These are phyloP conservation scores for Lagorchestes hirsutus DNA, from an alignment of 2,797 vertebrate species.

Conservation along the genomic window DNA sequence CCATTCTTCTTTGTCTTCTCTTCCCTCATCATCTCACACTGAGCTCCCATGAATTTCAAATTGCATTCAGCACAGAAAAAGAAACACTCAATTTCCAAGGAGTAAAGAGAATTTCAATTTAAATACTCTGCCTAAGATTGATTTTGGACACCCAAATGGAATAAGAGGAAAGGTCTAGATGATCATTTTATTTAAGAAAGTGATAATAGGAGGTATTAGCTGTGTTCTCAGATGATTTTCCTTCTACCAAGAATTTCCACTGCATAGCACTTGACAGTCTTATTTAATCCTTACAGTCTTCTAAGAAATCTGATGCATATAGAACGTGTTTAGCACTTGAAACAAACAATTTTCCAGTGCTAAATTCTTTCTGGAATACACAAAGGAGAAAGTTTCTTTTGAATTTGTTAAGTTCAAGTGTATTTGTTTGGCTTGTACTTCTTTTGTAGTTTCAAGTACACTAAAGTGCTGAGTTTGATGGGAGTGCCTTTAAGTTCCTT, in stretches of 20 bases:
- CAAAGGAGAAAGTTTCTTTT: conserved; percentile 13
- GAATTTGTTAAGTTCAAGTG: conserved; percentile 30
- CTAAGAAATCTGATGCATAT: conserved; percentile 45
- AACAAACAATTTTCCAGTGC: conserved; percentile 23
- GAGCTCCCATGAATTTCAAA: conserved; percentile 44
- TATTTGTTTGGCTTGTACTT: conserved; percentile 45
- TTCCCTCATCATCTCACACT: background rate
- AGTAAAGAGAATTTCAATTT: conserved; percentile 4
- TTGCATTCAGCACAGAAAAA: background rate
- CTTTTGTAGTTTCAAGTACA: conserved; percentile 57
- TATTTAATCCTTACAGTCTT: conserved; percentile 26
- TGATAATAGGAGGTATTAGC: conserved; percentile 38
- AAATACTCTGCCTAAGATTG: conserved; percentile 12
- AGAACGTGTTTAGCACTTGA: conserved; percentile 56
- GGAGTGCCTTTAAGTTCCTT: background rate
- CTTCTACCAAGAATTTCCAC: conserved; percentile 39
- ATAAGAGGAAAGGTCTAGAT: conserved; percentile 24
- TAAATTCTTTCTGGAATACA: conserved; percentile 49
- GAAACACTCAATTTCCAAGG: background rate
- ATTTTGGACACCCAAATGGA: conserved; percentile 43
- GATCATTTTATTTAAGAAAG: conserved; percentile 43
- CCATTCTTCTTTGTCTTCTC: conserved; percentile 4
- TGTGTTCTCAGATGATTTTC: conserved; percentile 42
- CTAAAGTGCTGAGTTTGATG: conserved; percentile 47
- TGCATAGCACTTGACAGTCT: conserved; percentile 3